phyloP scores from a whole-genome alignment of 1,140 invertebrate genomes.

The Pararge aegeria region DNA sequence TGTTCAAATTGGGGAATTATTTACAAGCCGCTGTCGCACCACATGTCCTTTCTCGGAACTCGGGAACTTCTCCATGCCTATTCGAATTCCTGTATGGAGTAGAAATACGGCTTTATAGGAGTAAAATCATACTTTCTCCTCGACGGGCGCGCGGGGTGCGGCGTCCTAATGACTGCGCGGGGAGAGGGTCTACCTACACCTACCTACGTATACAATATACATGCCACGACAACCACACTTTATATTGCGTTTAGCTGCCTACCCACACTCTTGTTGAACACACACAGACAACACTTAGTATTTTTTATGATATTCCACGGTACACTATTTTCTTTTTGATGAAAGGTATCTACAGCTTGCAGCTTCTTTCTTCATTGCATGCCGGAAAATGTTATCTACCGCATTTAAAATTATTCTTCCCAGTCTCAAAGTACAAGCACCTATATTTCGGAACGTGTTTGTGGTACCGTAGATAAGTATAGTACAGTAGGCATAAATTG shows the following conservation, averaged over 20 bases:
- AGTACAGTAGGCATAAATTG: too few species aligned
- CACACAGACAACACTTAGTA: slow-evolving; percentile 51
- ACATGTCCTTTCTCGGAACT: slow-evolving; percentile 71
- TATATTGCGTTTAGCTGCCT: slow-evolving; percentile 76
- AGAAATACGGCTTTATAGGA: slow-evolving; percentile 79
- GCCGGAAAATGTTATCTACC: slow-evolving; percentile 12
- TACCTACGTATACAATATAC: slow-evolving; percentile 41
- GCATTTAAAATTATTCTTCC: background rate
- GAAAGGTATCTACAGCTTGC: slow-evolving; percentile 32
- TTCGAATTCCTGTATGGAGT: slow-evolving; percentile 78
- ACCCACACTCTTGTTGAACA: slow-evolving; percentile 59
- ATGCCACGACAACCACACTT: slow-evolving; percentile 71
- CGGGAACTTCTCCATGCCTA: slow-evolving; percentile 68
- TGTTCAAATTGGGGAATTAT: slow-evolving; percentile 72
- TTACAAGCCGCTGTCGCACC: slow-evolving; percentile 55
- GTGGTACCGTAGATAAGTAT: too few species aligned
- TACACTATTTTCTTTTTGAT: slow-evolving; percentile 71
- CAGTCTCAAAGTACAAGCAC: background rate
- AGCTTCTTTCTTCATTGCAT: slow-evolving; percentile 23
- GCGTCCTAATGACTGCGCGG: slow-evolving; percentile 75
- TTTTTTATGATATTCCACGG: slow-evolving; percentile 70
- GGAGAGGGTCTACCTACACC: slow-evolving; percentile 59
- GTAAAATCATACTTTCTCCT: slow-evolving; percentile 79
- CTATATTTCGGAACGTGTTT: too few species aligned
- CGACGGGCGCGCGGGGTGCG: slow-evolving; percentile 53